Percentiles rank a stretch among this genome's conserved stretches.
Evolutionary conservation across 2,797 vertebrate genomes (phyloP).

Genomic region (Oreochromis grahami): DNA sequence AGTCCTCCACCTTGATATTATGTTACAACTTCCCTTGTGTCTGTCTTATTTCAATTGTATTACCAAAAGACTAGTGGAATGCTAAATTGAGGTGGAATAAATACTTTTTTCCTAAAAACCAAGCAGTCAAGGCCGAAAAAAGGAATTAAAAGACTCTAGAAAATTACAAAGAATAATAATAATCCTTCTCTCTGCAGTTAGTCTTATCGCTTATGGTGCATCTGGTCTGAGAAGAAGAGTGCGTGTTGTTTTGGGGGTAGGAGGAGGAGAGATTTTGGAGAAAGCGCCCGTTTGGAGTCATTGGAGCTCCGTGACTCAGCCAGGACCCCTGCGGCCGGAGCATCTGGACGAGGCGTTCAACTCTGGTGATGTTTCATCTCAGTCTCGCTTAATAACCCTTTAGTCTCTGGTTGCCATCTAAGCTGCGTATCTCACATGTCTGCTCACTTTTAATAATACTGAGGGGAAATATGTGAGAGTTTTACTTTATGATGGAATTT

Average conservation of each 20-base stretch:
- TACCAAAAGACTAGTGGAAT: background rate
- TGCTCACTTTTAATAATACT: conserved; percentile 14
- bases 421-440: conserved; percentile 9
- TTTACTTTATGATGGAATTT: conserved; percentile 4
- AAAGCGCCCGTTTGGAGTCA: conserved; percentile 43
- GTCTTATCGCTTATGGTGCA: conserved; percentile 42
- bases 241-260: conserved; percentile 2
- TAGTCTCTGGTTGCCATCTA: conserved; percentile 23
- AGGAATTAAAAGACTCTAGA: conserved; percentile 5
- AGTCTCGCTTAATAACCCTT: conserved; percentile 36
- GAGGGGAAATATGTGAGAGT: background rate
- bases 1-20: background rate
- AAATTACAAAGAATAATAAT: conserved; percentile 13
- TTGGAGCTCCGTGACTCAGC: conserved; percentile 61
- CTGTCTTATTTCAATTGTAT: background rate
- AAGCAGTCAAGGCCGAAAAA: background rate
- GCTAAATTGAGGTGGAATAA: background rate
- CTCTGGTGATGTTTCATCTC: conserved; percentile 41
- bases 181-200: conserved; percentile 31
- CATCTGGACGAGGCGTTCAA: conserved; percentile 66
- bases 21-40: background rate
- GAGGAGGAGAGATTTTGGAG: conserved; percentile 5
- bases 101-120: background rate
- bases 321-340: conserved; percentile 63
- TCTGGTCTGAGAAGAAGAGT: conserved; percentile 39